Percentiles rank a stretch among this genome's conserved stretches.
Evolutionary conservation across 2,888 invertebrate species (phyloP).

Genomic region (Rapana venosa): DNA sequence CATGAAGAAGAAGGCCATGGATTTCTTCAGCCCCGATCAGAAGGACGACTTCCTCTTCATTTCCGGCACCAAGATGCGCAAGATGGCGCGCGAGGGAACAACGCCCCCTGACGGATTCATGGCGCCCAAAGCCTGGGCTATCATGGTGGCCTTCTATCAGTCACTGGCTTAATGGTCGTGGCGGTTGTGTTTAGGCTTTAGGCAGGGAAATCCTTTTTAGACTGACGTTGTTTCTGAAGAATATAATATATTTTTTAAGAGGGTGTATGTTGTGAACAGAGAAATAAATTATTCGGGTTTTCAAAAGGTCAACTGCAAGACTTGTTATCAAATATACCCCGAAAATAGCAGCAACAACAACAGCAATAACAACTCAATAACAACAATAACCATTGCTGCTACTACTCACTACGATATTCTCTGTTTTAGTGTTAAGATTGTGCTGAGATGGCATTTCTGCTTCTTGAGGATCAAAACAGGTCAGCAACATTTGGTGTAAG

Average conservation of each 20-base stretch:
- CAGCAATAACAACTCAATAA: no score
- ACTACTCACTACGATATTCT: no score
- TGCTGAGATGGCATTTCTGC: no score
- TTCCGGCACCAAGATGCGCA: slow-evolving; percentile 92
- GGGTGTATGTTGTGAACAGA: background rate
- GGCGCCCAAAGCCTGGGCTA: slow-evolving; percentile 96
- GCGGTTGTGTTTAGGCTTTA: background rate
- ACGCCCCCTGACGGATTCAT: slow-evolving; percentile 98
- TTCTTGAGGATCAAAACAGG: no score
- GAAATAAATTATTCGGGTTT: background rate
- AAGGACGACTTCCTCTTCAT: slow-evolving; percentile 98
- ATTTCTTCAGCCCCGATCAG: slow-evolving; percentile 92
- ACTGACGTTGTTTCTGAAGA: background rate
- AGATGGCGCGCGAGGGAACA: slow-evolving; percentile 88
- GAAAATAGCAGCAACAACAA: no score
- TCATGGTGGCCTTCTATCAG: slow-evolving; percentile 84
- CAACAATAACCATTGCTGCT: no score
- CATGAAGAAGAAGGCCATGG: slow-evolving; percentile 89
- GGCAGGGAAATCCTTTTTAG: background rate
- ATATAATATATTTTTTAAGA: background rate
- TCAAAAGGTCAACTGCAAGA: no score
- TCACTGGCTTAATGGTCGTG: slow-evolving; percentile 49
- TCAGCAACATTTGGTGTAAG: no score
- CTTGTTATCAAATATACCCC: no score
- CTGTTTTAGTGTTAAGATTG: no score